phyloP scores from a whole-genome alignment of 2,888 invertebrate genomes.

The Dolichopus griseipennis region DNA sequence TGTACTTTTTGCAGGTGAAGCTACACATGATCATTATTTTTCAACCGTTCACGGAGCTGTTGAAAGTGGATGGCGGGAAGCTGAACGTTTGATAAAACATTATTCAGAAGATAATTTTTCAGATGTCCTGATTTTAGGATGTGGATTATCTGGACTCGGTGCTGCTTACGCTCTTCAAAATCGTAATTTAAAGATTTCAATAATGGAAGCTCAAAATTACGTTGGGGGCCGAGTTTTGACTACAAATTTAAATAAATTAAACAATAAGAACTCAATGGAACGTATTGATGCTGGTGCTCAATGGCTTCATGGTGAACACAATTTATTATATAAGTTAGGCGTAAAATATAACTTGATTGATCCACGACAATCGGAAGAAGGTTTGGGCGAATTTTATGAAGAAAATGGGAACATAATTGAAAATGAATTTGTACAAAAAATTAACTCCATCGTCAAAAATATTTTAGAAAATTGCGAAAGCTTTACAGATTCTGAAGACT shows the following conservation, averaged over 20 bases:
- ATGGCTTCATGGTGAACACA: conserved; percentile 42
- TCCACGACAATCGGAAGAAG: conserved; percentile 45
- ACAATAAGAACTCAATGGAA: conserved; percentile 37
- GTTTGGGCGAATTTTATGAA: conserved; percentile 46
- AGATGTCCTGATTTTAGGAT: conserved; percentile 26
- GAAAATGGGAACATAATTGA: conserved; percentile 46
- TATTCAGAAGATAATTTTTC: conserved; percentile 25
- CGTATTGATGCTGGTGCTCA: conserved; percentile 41
- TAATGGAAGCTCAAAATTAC: conserved; percentile 50
- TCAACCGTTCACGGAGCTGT: conserved; percentile 65
- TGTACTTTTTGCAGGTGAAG: conserved; percentile 60
- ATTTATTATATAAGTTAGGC: conserved; percentile 37
- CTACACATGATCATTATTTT: conserved; percentile 55
- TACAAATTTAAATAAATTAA: conserved; percentile 10
- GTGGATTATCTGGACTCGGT: conserved; percentile 28
- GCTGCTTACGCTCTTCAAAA: conserved; percentile 22
- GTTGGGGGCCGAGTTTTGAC: conserved; percentile 51
- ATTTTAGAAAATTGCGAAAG: conserved; percentile 46
- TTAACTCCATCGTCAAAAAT: conserved; percentile 46
- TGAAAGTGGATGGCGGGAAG: conserved; percentile 65
- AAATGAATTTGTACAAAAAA: conserved; percentile 43
- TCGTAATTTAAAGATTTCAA: conserved; percentile 36
- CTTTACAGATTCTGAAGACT: conserved; percentile 36
- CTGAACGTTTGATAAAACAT: conserved; percentile 48
- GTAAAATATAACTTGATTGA: conserved; percentile 34